Conservation (phyloP, 2,113 vertebrate genomes). For the Jaculus jaculus region DNA sequence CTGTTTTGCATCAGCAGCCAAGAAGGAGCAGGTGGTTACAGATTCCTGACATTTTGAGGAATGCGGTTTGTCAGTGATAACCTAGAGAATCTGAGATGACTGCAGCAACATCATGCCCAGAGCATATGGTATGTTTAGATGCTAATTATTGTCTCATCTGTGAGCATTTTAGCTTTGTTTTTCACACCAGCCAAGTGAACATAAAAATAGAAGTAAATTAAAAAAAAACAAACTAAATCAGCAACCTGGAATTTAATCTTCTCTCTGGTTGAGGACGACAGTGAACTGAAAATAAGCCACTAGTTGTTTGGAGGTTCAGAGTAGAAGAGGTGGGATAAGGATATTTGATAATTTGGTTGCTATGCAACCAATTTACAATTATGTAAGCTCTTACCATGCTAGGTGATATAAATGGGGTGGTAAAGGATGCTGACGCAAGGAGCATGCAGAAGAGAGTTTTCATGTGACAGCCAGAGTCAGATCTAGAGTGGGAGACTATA, state of each 20-base stretch:
- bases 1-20: conserved; percentile 22
- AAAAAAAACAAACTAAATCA: conserved; percentile 42
- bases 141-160: not conserved
- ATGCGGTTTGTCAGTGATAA: conserved; percentile 48
- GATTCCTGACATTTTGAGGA: not conserved
- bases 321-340: conserved; percentile 41
- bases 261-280: not conserved
- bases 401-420: not conserved
- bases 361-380: conserved; percentile 41
- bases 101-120: not conserved
- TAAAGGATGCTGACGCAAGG: not conserved
- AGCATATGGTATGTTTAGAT: not conserved
- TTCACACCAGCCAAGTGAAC: conserved; percentile 2
- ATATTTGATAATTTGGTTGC: conserved; percentile 58
- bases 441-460: not conserved
- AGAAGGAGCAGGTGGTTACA: conserved; percentile 39
- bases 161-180: conserved; percentile 18
- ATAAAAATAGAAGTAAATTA: conserved; percentile 54
- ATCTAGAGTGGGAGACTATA: conserved; percentile 5
- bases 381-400: not conserved
- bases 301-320: conserved; percentile 30
- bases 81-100: not conserved
- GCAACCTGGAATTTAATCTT: conserved; percentile 21
- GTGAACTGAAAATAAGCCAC: conserved; percentile 35
- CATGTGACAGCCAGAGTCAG: not conserved